A percentile compares a stretch with the other conserved stretches of the same genome.
Evolutionary conservation across 2,797 vertebrate genomes (phyloP).

Genomic region (Pseudochromis fuscus): DNA sequence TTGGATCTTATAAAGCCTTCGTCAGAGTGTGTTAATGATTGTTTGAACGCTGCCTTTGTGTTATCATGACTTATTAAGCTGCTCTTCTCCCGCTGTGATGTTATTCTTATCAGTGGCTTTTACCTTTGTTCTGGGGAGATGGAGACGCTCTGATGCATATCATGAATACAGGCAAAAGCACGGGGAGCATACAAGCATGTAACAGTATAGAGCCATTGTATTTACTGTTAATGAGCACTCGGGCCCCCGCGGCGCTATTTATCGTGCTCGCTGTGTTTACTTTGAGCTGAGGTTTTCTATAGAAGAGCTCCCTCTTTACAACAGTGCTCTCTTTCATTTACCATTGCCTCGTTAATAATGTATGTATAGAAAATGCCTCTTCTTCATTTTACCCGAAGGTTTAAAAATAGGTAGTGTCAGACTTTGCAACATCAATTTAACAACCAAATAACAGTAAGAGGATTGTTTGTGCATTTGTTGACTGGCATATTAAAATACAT

Average conservation of each 20-base stretch:
- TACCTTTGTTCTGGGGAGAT: constrained; percentile 49
- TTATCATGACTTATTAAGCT: constrained; percentile 39
- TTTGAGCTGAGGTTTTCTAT: constrained; percentile 28
- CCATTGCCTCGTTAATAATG: constrained; percentile 34
- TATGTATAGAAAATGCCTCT: constrained; percentile 9
- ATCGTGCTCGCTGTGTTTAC: constrained; percentile 40
- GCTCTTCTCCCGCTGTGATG: constrained; percentile 54
- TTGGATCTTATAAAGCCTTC: constrained; percentile 31
- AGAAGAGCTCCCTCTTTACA: not conserved
- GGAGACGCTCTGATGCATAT: constrained; percentile 33
- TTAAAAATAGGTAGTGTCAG: not conserved
- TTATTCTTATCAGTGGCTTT: constrained; percentile 51
- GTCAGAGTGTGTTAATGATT: constrained; percentile 59
- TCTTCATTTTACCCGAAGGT: not conserved
- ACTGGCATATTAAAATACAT: too few relatives aligned
- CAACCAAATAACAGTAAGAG: too few relatives aligned
- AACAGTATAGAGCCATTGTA: constrained; percentile 11
- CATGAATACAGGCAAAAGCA: constrained; percentile 53
- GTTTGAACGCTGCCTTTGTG: constrained; percentile 49
- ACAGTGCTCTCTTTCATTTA: constrained; percentile 4
- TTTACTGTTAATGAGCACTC: constrained; percentile 48
- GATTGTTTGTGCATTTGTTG: not conserved
- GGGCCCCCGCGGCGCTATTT: constrained; percentile 38
- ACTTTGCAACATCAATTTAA: not conserved
- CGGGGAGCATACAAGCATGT: not conserved